phyloP scores from a whole-genome alignment of 2,113 vertebrate genomes.

The Ardeotis arabs region DNA sequence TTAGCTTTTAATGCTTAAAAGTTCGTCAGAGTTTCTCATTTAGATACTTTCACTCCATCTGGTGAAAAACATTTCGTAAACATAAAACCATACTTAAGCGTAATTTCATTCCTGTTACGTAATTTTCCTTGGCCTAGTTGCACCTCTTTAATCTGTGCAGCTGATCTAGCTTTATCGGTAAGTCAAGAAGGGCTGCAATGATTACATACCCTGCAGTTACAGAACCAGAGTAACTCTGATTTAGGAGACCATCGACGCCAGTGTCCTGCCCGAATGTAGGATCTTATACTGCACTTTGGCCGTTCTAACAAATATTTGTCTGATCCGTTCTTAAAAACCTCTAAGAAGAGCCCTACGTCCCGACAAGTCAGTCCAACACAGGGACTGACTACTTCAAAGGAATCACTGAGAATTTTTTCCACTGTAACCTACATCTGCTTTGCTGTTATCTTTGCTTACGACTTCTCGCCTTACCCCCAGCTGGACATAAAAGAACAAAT shows the following conservation, averaged over 20 bases:
- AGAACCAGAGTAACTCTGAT: background rate
- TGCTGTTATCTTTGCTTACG: background rate
- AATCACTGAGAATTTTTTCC: background rate
- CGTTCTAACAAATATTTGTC: background rate
- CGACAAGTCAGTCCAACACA: background rate
- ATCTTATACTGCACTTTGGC: background rate
- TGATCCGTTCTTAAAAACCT: background rate
- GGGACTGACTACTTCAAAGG: background rate
- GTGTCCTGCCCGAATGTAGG: background rate
- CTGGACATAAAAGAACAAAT: background rate
- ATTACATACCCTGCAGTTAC: background rate
- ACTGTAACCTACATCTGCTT: background rate
- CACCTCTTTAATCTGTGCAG: conserved; percentile 22
- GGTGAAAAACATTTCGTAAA: conserved; percentile 43
- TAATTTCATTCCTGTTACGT: conserved; percentile 4
- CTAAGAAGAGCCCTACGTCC: background rate
- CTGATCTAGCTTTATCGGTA: background rate
- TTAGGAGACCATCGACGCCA: background rate
- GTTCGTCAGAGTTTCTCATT: background rate
- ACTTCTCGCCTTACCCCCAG: background rate
- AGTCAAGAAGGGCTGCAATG: background rate
- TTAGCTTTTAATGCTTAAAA: conserved; percentile 23
- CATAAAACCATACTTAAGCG: background rate
- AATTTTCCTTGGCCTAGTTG: conserved; percentile 43
- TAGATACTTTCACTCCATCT: background rate